These are phyloP conservation scores for Sycophila texana DNA, from an alignment of 2,888 invertebrate genomes.

Conservation along the genomic window DNA sequence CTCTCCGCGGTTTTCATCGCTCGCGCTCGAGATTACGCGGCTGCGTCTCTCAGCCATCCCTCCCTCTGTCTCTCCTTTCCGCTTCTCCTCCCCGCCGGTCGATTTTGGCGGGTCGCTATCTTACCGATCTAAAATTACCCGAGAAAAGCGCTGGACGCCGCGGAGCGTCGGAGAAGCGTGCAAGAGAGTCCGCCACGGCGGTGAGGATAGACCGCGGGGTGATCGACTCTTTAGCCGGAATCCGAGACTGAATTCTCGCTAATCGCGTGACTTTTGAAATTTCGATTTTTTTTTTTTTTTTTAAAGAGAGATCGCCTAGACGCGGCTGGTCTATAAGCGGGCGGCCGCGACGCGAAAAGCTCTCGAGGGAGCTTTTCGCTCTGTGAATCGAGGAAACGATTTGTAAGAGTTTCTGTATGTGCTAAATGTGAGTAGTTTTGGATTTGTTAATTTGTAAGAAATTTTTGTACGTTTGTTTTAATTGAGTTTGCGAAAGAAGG, in stretches of 20 bases:
- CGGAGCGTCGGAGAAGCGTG: conserved; percentile 29
- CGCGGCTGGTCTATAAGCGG: not conserved
- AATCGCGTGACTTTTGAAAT: not conserved
- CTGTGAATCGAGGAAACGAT: not conserved
- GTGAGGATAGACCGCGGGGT: conserved; percentile 48
- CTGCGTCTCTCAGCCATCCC: conserved; percentile 14
- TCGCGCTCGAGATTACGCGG: conserved; percentile 15
- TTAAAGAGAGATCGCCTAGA: not conserved
- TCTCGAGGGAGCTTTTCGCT: not conserved
- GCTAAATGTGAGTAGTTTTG: not conserved
- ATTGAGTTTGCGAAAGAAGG: not conserved
- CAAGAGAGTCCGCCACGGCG: not conserved
- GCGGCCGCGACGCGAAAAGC: not conserved
- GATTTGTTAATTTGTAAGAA: not conserved
- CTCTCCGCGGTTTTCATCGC: conserved; percentile 13
- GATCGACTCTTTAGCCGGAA: conserved; percentile 60
- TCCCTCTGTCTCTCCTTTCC: conserved; percentile 39
- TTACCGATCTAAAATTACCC: conserved; percentile 74
- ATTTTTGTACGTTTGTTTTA: not conserved
- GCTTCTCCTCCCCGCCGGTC: conserved; percentile 52
- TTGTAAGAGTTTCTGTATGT: not conserved
- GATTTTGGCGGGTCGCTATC: conserved; percentile 64
- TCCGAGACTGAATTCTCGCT: conserved; percentile 3
- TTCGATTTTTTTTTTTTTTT: not conserved
- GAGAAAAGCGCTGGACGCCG: conserved; percentile 66